Conservation (phyloP, 2,888 invertebrate species). For the Heliconius sara region DNA sequence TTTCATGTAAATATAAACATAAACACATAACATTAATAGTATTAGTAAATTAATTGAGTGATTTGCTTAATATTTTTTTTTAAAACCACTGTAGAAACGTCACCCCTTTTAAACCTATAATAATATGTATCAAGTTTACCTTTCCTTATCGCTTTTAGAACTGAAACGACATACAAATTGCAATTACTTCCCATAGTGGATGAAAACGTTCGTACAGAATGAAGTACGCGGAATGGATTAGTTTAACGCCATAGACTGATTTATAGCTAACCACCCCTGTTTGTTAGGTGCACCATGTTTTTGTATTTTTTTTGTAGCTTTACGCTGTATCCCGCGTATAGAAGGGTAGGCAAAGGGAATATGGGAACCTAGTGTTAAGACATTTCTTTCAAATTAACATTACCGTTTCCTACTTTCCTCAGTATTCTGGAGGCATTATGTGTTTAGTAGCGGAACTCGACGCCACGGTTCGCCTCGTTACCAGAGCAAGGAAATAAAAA, state of each 20-base stretch:
- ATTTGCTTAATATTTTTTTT: background rate
- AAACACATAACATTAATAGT: no score
- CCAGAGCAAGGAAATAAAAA: no score
- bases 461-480: no score
- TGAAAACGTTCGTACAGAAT: constrained; percentile 58
- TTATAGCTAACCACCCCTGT: constrained; percentile 50
- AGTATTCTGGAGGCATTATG: no score
- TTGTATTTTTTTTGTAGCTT: background rate
- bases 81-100: no score
- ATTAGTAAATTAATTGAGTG: background rate
- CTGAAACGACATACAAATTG: constrained; percentile 29
- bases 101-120: constrained; percentile 5
- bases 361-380: no score
- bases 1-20: no score
- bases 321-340: no score
- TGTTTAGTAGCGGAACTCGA: no score
- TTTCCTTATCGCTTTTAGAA: constrained; percentile 26
- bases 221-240: constrained; percentile 64
- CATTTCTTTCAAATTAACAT: no score
- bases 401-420: no score
- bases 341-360: no score
- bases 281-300: constrained; percentile 24
- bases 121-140: background rate
- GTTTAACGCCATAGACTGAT: constrained; percentile 57
- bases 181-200: constrained; percentile 52